Evolutionary conservation across 1,140 invertebrate species (phyloP), one percentile per base, ranked within the genome.

Genomic region (Magallana angulata): DNA sequence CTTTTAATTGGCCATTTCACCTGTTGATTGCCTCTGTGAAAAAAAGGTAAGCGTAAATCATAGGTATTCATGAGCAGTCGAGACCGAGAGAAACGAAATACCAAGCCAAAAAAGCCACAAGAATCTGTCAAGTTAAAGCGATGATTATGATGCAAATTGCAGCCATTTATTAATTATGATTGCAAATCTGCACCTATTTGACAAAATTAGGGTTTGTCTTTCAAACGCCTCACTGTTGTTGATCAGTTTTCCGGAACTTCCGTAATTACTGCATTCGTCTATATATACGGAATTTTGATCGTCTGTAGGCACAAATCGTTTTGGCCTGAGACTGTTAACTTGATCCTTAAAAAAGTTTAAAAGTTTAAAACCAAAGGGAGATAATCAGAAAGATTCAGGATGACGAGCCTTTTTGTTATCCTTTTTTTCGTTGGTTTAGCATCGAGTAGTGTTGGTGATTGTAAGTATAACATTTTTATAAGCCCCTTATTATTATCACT

Each of bases 101-200:
- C 36, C 36, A 5, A 48, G 5, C 36, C 2, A 48, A 48, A 48
- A 7, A 76, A 76, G 24, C 36, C 68, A 76, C 68, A 30, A 76
- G 36, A 30, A 76, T 30, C 68, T 36, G 68, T 76, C 68, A 76
- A 76, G 36, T 12, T 11, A 12, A 5, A 30, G 18, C 24, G 16
- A 64, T 64, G 18, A 64, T 64, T 64, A 64, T 64, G 18, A 64
- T 64, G 60, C 60, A 64, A 64, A 64, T 64, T n/a, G 18, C 36
- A 48, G 1, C 2, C 1, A 48, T 48, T 64, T 16, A 64, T 64
- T 14, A 76, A 48, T 76, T 30, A 30, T 76, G 5, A 76, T 76
- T 76, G 24, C 11, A 7, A 76, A 30, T 76, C 24, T 76, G 68
- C 68, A 76, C 68, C 68, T 76, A 36, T 76, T 76, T 76, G 68